A percentile compares a stretch with the other conserved stretches of the same genome.
These are phyloP conservation scores for Sinhomidia bicolor DNA, from an alignment of 2,888 invertebrate genomes.

Conservation along the genomic window DNA sequence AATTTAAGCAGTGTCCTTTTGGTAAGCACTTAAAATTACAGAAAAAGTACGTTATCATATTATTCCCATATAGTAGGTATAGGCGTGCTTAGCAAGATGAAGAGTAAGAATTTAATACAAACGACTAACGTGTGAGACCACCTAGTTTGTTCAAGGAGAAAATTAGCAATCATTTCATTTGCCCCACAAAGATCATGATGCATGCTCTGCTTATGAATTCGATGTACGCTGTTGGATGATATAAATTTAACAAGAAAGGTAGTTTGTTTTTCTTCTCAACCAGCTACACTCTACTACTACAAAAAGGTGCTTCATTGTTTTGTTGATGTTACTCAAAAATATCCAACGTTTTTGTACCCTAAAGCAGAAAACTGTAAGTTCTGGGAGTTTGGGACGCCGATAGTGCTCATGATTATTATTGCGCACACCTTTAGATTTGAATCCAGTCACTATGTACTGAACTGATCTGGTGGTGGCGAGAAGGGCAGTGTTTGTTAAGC, in stretches of 20 bases:
- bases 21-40: neutral
- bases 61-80: too few species aligned
- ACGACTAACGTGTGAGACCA: slow-evolving; percentile 51
- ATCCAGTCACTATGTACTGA: neutral
- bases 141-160: slow-evolving; percentile 51
- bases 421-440: slow-evolving; percentile 48
- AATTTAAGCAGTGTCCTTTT: neutral
- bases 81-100: neutral
- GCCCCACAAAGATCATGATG: slow-evolving; percentile 15
- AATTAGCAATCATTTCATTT: slow-evolving; percentile 57
- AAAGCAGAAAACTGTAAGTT: neutral
- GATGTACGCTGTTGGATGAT: slow-evolving; percentile 22
- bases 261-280: slow-evolving; percentile 23
- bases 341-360: slow-evolving; percentile 6
- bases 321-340: slow-evolving; percentile 5
- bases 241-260: slow-evolving; percentile 50
- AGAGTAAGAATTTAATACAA: slow-evolving; percentile 6
- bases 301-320: slow-evolving; percentile 9
- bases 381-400: slow-evolving; percentile 31
- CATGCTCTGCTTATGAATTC: neutral
- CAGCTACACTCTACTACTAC: too few species aligned
- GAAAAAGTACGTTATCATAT: neutral
- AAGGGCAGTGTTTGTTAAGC: too few species aligned
- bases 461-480: too few species aligned
- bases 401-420: slow-evolving; percentile 26